Evolutionary conservation across 2,797 vertebrate species (phyloP).

Genomic region (Propithecus perrieri): DNA sequence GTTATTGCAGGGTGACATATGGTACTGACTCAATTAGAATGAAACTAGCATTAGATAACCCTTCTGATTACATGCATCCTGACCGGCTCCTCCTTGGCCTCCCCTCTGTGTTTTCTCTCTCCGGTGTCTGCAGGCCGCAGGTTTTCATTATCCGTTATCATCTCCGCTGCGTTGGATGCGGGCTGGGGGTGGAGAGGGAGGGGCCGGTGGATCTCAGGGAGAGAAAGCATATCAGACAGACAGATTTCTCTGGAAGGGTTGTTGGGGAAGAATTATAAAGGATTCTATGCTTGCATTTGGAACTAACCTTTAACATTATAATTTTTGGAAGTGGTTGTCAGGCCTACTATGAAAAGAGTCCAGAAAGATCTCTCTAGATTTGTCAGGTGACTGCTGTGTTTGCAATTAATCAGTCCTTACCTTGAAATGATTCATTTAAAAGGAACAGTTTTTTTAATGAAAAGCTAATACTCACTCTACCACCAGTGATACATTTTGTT

Average conservation of each 20-base stretch:
- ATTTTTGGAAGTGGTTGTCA: background rate
- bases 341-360: background rate
- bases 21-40: conserved; percentile 89
- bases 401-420: background rate
- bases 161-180: conserved; percentile 21
- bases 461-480: background rate
- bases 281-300: background rate
- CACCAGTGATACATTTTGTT: background rate
- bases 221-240: background rate
- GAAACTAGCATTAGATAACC: conserved; percentile 90
- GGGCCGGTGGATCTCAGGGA: background rate
- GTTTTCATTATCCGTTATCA: conserved; percentile 55
- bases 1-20: conserved; percentile 90
- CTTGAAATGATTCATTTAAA: background rate
- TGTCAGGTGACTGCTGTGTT: background rate
- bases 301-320: background rate
- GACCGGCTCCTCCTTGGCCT: conserved; percentile 80
- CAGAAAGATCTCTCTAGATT: background rate
- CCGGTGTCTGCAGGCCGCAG: background rate
- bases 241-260: background rate
- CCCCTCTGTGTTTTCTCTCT: conserved; percentile 45
- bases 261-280: background rate
- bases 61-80: conserved; percentile 87
- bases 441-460: background rate
- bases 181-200: background rate